Evolutionary conservation across 2,888 invertebrate genomes (phyloP), one percentile per base, ranked within the genome.

Genomic region (Exephanes ischioxanthus): DNA sequence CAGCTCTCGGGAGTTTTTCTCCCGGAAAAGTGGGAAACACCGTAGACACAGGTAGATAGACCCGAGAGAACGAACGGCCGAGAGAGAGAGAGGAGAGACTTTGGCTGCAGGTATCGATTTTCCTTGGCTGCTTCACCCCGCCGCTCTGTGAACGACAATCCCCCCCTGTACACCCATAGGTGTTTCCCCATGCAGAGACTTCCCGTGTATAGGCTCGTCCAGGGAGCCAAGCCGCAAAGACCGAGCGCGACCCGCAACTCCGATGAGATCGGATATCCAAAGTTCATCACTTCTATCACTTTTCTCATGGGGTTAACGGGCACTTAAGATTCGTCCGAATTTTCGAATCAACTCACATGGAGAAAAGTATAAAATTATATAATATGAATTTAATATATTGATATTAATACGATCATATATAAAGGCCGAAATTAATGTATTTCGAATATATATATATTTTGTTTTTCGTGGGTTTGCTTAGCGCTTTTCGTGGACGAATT

Each of bases 81-180:
- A 86, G 53, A 70, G 73, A 83, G 77, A 78, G 30, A 63, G 30
- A 63, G 58, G 66, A 68, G 71, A 70, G 67, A 58, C 73, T 83
- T 80, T 71, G 75, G 67, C 83, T 83, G 83, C 84, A 78, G 83
- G 45, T 83, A 83, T 81, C 80, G 86, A 84, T 83, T 86, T 84
- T 81, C 81, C 78, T 53, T 77, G 61, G 68, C 63, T 61, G 66
- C 73, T 80, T 33, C 37, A 73, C 67, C 67, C 80, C 66, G 37
- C 33, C 41, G 63, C 76, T 67, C 9, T 30, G 68, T 75, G 53
- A 75, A 75, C 81, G 61, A 22, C 67, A 68, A 73, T 58, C 61
- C 73, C 48, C 26, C n/a, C 55, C 37, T 80, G 55, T 84, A 84
- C 77, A 80, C 61, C 84, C 77, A 77, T 77, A 77, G 48, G 61